Evolutionary conservation across 2,797 vertebrate species (phyloP).

Genomic region (Lates japonicus): DNA sequence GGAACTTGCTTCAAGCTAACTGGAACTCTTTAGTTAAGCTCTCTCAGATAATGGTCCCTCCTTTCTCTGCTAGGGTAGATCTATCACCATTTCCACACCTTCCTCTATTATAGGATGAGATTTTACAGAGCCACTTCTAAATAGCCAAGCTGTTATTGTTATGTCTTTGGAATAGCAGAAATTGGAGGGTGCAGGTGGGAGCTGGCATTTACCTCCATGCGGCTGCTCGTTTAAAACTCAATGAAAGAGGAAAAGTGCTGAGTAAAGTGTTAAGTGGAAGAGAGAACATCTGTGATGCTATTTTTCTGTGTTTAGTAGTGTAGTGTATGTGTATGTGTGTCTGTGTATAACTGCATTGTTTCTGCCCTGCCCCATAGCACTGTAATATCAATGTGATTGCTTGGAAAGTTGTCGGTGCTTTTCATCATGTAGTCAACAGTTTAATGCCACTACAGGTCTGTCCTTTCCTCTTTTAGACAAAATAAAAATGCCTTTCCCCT

Average conservation of each 20-base stretch:
- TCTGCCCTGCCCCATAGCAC: slow-evolving; percentile 3
- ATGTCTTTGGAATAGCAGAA: slow-evolving; percentile 52
- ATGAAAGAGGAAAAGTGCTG: slow-evolving; percentile 68
- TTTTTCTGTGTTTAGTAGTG: slow-evolving; percentile 42
- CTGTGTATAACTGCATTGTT: slow-evolving; percentile 3
- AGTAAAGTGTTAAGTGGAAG: slow-evolving; percentile 56
- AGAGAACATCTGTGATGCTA: slow-evolving; percentile 64
- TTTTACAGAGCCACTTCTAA: slow-evolving; percentile 36
- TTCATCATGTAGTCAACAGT: slow-evolving; percentile 14
- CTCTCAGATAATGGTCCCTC: slow-evolving; percentile 15
- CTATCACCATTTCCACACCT: slow-evolving; percentile 28
- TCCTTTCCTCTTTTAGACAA: not conserved
- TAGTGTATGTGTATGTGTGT: not conserved
- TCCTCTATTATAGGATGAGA: slow-evolving; percentile 45
- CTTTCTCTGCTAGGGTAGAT: slow-evolving; percentile 29
- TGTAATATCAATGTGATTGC: slow-evolving; percentile 14
- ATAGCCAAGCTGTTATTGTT: slow-evolving; percentile 63
- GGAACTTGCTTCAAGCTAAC: slow-evolving; percentile 48
- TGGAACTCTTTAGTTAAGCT: slow-evolving; percentile 55
- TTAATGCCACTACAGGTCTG: not conserved
- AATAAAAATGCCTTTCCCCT: not conserved
- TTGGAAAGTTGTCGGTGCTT: slow-evolving; percentile 1
- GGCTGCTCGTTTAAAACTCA: slow-evolving; percentile 67
- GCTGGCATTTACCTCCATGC: slow-evolving; percentile 61
- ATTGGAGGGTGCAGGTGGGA: slow-evolving; percentile 62